Base-by-base conservation (phyloP, 2,888 invertebrate genomes). In the Drosophila hamatofila region DNA sequence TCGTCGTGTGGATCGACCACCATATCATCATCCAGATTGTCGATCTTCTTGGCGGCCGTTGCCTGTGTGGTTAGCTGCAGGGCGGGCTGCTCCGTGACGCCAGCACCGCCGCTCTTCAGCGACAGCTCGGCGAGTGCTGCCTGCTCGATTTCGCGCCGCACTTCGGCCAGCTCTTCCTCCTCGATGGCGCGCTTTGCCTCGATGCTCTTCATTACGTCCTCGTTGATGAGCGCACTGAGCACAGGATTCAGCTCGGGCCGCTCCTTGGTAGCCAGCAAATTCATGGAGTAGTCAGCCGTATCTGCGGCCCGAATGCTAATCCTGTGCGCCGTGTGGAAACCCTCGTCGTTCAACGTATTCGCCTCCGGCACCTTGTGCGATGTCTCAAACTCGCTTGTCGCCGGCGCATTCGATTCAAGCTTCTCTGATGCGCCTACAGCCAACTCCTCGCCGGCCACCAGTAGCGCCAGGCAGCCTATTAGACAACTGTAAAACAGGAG, bases 341-440 rank as follows among this genome's bases (percentile, higher is more conserved):
- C 88, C 42, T 82, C 81, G 16, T 86, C 90, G 18, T 69, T 68
- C 82, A 93, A 93, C 18, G 0, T 72, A 25, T 48, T 95, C n/a
- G 65, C 95, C n/a, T 82, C 83, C 1, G 88, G 91, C 78, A 95
- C 94, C 92, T 96, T 96, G 90, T 96, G 96, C 3, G 96, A 94
- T 3, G 96, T 95, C 92, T 96, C 96, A 84, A 96, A 77, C 1
- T 49, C 75, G 14, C 65, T 39, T 9, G 23, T 48, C 23, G 42
- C 44, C 25, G 41, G 57, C 11, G 51, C 33, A 14, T 62, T 60
- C 4, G 12, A 69, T 3, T 64, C 65, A 18, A 78, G 58, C 48
- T 80, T 80, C 16, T 63, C 51, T 16, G 54, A 27, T 11, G 27
- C 63, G 8, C 18, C 60, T 21, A 27, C 70, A 48, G 78, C 46